Evolutionary conservation across 2,113 vertebrate genomes (phyloP), one percentile per base, ranked within the genome.

Genomic region (Geococcyx californianus): DNA sequence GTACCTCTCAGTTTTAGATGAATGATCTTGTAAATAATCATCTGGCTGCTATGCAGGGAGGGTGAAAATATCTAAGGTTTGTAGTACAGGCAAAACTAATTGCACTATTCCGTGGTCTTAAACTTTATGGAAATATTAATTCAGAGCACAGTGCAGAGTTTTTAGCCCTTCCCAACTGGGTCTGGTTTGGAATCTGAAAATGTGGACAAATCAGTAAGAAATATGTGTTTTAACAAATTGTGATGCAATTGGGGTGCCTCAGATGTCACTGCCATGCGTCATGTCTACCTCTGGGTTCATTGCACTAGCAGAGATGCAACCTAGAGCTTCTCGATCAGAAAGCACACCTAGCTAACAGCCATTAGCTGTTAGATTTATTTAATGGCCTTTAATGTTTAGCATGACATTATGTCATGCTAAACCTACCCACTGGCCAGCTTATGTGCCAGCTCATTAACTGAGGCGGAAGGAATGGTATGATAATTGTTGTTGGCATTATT

Each of bases 241-340:
- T 11, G 4, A 33, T 28, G 17, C 16, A 44, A 10, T 25, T 23
- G 2, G 9, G 3, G 11, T 67, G 19, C 20, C 54, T 52, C 55
- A 83, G 36, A 29, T 10, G 5, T 84, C n/a, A 20, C 11, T 69
- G n/a, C 13, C n/a, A 28, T 52, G 16, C 20, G 29, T 51, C 13
- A 10, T 9, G 24, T 45, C 36, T 67, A 8, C 3, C 5, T 74
- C 44, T 63, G 38, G 15, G 6, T 19, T 91, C 60, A 72, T 33
- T 1, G 1, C 15, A 21, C 0, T 6, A 77, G 25, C 25, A 70
- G 54, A 66, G 18, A 36, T 9, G 12, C 23, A 63, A 6, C 7
- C 23, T 45, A 51, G 33, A 78, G 25, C 10, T 63, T 51, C 28
- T 69, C 3, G 1, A 3, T 26, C 3, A 3, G 44, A 69, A 90